Base-by-base conservation (phyloP, 2,888 invertebrate species). In the Phyto melanocephala region DNA sequence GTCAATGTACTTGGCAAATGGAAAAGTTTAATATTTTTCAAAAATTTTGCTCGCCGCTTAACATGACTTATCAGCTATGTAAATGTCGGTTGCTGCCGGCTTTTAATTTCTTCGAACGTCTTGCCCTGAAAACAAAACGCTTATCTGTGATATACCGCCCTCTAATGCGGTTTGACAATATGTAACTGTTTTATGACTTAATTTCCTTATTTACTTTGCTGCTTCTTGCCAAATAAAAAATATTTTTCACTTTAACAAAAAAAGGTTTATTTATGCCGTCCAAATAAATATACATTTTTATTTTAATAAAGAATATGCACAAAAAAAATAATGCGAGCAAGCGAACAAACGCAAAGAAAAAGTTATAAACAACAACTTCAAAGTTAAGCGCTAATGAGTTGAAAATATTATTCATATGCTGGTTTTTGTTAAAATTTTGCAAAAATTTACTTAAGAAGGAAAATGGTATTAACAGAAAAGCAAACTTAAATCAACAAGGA, bases 331-430 rank as follows among this genome's bases (percentile, higher is more conserved):
- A 65, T 13, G 47, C 24, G 33, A 45, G 15, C 62, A 42, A 62
- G 33, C 11, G 5, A 42, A 42, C 15, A 67, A 20, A 47, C 28
- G n/a, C n/a, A 52, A 52, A 17, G 4, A 28, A 37, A n/a, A 52
- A 28, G 11, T 13, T 28, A 40, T 40, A 60, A 52, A 33, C 37
- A 40, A 76, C 22, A 71, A 79, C 82, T 79, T 82, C 79, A 82
- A 82, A 79, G 75, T 45, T 40, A 45, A 82, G 75, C 82, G 82
- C 82, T 82, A 82, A 82, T 79, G 82, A 82, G 71, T 76, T 79
- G 33, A 67, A 22, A 56, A 33, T 50, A 40, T 67, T 52, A 50
- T 40, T 54, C 58, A 40, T 63, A 42, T 50, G 37, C 33, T 62
- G 45, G 42, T 60, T 52, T 60, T 52, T 74, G n/a, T 60, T 40